phyloP scores from a whole-genome alignment of 1,140 invertebrate species.

The Microplitis mediator region DNA sequence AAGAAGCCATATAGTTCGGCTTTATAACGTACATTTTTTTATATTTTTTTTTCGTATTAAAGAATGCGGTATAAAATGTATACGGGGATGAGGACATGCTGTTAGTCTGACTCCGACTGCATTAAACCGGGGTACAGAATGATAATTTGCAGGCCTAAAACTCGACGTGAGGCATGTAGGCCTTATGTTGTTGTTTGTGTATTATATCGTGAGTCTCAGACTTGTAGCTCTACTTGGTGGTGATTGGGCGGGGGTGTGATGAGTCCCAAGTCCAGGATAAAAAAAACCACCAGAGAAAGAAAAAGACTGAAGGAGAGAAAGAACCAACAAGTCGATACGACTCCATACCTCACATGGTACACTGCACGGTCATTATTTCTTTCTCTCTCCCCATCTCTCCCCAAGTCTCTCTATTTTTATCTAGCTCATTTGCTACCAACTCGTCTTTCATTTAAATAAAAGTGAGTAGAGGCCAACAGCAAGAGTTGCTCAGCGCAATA shows the following conservation, averaged over 20 bases:
- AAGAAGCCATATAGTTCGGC: too few relatives aligned
- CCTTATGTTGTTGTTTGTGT: too few relatives aligned
- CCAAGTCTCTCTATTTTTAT: not conserved
- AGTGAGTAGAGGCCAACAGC: too few relatives aligned
- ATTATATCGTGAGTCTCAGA: too few relatives aligned
- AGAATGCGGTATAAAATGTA: not conserved
- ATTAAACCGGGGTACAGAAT: too few relatives aligned
- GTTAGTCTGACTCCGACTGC: too few relatives aligned
- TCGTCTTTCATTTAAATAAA: not conserved
- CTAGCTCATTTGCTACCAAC: not conserved
- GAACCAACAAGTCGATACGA: too few relatives aligned
- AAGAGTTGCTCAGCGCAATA: not conserved
- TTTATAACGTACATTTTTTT: not conserved
- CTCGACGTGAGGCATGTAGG: too few relatives aligned
- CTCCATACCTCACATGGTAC: not conserved
- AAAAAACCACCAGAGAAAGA: too few relatives aligned
- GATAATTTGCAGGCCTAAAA: too few relatives aligned
- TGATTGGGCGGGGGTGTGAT: not conserved
- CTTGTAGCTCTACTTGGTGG: too few relatives aligned
- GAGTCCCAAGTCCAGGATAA: not conserved
- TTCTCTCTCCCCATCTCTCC: not conserved
- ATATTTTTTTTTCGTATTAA: not conserved
- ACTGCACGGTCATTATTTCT: not conserved
- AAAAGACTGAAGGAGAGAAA: too few relatives aligned
- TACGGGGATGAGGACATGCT: not conserved